Conservation (phyloP, 2,113 vertebrate species). For the Ranitomeya imitator region DNA sequence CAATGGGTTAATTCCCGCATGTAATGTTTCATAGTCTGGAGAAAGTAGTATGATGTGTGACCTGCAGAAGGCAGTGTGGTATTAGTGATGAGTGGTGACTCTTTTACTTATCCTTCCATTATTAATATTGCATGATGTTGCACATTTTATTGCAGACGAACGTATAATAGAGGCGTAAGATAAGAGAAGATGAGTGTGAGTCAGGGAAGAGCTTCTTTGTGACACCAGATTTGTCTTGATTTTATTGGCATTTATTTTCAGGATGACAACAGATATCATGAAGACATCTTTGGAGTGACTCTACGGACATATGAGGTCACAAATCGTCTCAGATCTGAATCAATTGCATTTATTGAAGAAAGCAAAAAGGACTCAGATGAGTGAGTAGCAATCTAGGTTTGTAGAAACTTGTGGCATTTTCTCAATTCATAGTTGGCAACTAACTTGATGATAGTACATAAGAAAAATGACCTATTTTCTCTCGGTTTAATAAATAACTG, state of each 20-base stretch:
- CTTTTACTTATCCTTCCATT: too few species aligned
- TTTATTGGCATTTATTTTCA: constrained; percentile 60
- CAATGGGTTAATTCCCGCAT: too few species aligned
- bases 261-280: constrained; percentile 97
- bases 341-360: constrained; percentile 96
- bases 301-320: constrained; percentile 97
- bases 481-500: too few species aligned
- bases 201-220: not conserved
- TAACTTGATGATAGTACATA: not conserved
- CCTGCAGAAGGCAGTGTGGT: not conserved
- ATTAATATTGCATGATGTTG: too few species aligned
- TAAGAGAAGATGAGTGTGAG: not conserved
- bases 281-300: constrained; percentile 98
- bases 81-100: not conserved
- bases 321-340: constrained; percentile 96
- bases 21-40: too few species aligned
- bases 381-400: constrained; percentile 73
- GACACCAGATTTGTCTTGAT: not conserved
- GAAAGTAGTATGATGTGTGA: not conserved
- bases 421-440: not conserved
- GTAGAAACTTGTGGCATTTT: constrained; percentile 6
- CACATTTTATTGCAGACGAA: too few species aligned
- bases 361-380: constrained; percentile 96
- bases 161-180: not conserved
- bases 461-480: not conserved